Evolutionary conservation across 2,888 invertebrate genomes (phyloP).

Genomic region (Tenthredo livida): DNA sequence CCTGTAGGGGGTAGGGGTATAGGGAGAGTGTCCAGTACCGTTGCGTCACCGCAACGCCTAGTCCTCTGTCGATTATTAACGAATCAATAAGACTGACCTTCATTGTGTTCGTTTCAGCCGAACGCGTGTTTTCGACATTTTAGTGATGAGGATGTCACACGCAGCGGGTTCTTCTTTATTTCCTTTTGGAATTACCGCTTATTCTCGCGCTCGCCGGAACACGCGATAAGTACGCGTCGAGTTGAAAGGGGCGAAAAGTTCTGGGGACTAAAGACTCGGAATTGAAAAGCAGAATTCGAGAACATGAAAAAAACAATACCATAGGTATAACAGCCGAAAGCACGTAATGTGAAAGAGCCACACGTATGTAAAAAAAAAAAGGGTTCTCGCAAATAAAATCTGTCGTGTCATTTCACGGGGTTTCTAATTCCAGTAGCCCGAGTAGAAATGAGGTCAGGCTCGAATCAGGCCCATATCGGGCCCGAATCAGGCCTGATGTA

Average conservation of each 20-base stretch:
- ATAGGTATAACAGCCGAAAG: neutral
- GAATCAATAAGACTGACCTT: conserved; percentile 72
- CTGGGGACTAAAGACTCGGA: neutral
- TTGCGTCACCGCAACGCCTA: neutral
- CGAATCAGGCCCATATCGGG: no score
- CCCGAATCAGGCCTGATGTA: no score
- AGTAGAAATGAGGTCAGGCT: no score
- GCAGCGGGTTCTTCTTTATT: conserved; percentile 55
- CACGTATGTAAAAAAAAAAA: neutral
- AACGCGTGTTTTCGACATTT: conserved; percentile 65
- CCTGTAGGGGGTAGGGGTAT: conserved; percentile 28
- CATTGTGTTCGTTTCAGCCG: conserved; percentile 64
- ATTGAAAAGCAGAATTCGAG: neutral
- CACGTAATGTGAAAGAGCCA: neutral
- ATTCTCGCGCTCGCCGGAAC: neutral
- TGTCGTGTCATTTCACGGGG: no score
- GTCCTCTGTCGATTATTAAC: conserved; percentile 64
- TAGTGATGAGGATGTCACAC: conserved; percentile 68
- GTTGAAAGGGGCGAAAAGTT: neutral
- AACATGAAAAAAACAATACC: neutral
- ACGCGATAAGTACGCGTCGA: neutral
- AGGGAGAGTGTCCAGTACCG: conserved; percentile 60
- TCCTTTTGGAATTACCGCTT: neutral
- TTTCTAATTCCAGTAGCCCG: no score
- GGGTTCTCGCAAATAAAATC: no score